Evolutionary conservation across 2,888 invertebrate genomes (phyloP), one percentile per base, ranked within the genome.

Genomic region (Hetaerina titia): DNA sequence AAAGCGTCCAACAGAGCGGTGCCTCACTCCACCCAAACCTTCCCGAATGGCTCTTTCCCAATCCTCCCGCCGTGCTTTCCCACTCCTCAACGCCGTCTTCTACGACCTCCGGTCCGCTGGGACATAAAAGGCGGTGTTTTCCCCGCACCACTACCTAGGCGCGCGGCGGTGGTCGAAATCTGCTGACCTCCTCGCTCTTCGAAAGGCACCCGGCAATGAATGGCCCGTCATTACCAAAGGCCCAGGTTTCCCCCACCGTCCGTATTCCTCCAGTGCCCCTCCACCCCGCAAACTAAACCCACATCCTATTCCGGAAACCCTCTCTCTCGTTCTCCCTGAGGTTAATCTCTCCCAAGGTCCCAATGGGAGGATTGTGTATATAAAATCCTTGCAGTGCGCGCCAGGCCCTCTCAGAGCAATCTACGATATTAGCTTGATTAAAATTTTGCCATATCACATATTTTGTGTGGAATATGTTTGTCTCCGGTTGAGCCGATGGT

Each of bases 151-250:
- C 25, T n/a, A 25, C 25, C 81, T 13, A 81, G 25, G 13, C 25
- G 25, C 25, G 11, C 11, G 31, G 64, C 63, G 63, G 58, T 90
- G 90, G 90, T 90, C 45, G 63, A 90, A 90, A 90, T 90, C 90
- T 90, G 92, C 92, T 92, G 69, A 92, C 92, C 92, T 92, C 64
- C 64, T 19, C 17, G 45, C 64, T 69, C 90, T 90, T 69, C 45
- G 64, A 63, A 63, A 90, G 22, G 45, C 19, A 69, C 31, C 56
- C 92, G 92, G 92, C 69, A 92, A 92, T 92, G 92, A 92, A 92
- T 92, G 92, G 69, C 69, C 92, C 92, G 69, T 74, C 92, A 56
- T 92, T 92, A 92, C 69, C 92, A 92, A 92, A 92, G 64, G 90
- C 15, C 64, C 63, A 17, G 25, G 2, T 4, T 57, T 22, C 7